Evolutionary conservation across 2,888 invertebrate species (phyloP), one percentile per base, ranked within the genome.

Genomic region (Callinectes sapidus): DNA sequence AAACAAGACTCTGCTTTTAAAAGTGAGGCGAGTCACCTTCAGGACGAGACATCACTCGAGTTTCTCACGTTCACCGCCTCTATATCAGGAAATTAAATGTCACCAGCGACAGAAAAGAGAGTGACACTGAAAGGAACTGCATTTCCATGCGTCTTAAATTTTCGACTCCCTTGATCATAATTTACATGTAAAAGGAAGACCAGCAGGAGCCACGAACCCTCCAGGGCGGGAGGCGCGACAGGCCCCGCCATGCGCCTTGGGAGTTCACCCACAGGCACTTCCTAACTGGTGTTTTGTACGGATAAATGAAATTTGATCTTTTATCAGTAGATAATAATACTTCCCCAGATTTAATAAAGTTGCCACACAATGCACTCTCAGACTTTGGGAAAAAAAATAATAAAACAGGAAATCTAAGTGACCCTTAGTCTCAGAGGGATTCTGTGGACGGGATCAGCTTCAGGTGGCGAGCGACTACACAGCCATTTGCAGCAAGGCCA

Each of bases 51-150:
- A 28, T 35, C 81, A 81, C 81, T 81, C 81, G 81, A 32, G 81
- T 32, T 35, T 81, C 81, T 35, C 81, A 35, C 81, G 16, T 81
- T 81, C 81, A 16, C 81, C n/a, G 81, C 81, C n/a, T 35, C 35
- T 81, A 81, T 81, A 81, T 81, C 81, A 81, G 81, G 81, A 81
- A 81, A 81, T 81, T 81, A 81, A 81, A 81, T 81, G 81, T 81
- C 81, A 81, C 81, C n/a, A 35, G 35, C 81, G 81, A 81, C 81
- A 81, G 81, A 35, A 35, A 81, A 81, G 81, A 16, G 81, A 81
- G 81, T 35, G 81, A 81, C 81, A 81, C 32, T 81, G 81, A 81
- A 81, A 81, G 35, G 81, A 81, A 81, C 35, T 77, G 71, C 81
- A 81, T 81, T 81, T 81, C 81, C 81, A 81, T 81, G 81, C 35